phyloP scores from a whole-genome alignment of 2,888 invertebrate genomes.

The Diploptera punctata region DNA sequence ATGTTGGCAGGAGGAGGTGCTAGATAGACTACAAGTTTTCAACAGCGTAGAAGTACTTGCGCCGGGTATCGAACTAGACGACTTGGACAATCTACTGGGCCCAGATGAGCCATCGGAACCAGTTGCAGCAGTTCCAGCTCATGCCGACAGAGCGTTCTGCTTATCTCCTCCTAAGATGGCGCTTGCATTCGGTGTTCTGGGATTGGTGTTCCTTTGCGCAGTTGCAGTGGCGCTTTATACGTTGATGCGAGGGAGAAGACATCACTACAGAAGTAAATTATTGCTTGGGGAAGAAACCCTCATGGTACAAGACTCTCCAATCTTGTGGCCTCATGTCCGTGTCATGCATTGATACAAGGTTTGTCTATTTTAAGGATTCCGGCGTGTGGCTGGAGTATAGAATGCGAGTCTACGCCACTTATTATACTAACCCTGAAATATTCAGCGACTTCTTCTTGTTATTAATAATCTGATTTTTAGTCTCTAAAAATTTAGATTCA shows the following conservation, averaged over 20 bases:
- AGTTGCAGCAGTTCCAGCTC: neutral
- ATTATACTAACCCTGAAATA: too few species aligned
- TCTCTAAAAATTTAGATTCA: too few species aligned
- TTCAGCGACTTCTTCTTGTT: too few species aligned
- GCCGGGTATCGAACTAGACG: conserved; percentile 76
- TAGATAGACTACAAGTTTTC: conserved; percentile 75
- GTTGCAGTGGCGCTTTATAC: conserved; percentile 73
- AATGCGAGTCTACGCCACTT: too few species aligned
- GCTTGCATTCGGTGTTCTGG: conserved; percentile 73
- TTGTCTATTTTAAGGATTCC: too few species aligned
- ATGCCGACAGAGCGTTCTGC: conserved; percentile 68
- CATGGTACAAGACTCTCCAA: conserved; percentile 65
- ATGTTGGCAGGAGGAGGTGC: conserved; percentile 63
- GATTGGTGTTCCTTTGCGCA: conserved; percentile 74
- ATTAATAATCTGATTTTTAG: too few species aligned
- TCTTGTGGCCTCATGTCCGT: conserved; percentile 38
- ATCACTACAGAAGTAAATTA: conserved; percentile 64
- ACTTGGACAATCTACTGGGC: conserved; percentile 51
- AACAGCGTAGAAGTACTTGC: conserved; percentile 82
- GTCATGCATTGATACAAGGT: conserved; percentile 33
- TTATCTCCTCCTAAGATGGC: conserved; percentile 80
- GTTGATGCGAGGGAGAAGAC: conserved; percentile 66
- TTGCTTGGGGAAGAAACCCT: conserved; percentile 66
- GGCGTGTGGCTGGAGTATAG: too few species aligned
- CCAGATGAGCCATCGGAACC: neutral